Evolutionary conservation across 1,140 invertebrate genomes (phyloP).

Genomic region (Hyphantria cunea): DNA sequence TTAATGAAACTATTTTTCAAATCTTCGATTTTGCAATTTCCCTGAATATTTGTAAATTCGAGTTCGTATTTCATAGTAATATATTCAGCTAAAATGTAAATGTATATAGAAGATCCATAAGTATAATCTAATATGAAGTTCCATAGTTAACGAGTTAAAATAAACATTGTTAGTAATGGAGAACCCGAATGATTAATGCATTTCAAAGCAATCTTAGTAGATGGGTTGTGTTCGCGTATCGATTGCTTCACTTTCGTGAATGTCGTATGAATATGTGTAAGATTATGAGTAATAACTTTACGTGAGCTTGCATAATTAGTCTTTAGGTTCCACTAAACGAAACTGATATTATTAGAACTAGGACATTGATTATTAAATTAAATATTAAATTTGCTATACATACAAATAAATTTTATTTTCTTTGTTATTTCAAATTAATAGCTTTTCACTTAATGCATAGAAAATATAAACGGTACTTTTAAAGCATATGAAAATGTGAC

Average conservation of each 20-base stretch:
- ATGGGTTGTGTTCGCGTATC: conserved; percentile 40
- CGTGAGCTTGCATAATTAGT: conserved; percentile 32
- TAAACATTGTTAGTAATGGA: conserved; percentile 48
- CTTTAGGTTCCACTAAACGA: conserved; percentile 14
- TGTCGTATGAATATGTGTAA: conserved; percentile 28
- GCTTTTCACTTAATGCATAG: no score
- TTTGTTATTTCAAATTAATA: no score
- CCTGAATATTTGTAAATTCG: no score
- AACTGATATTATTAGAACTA: no score
- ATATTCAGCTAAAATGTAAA: conserved; percentile 26
- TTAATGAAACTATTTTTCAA: no score
- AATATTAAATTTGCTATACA: no score
- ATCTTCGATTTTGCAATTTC: no score
- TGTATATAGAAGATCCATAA: conserved; percentile 22
- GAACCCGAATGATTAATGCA: conserved; percentile 57
- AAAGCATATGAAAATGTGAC: no score
- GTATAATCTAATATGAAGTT: conserved; percentile 39
- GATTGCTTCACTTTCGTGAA: conserved; percentile 35
- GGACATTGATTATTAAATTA: no score
- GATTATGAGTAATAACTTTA: conserved; percentile 45
- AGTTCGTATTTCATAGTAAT: conserved; percentile 21
- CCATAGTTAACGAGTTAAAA: conserved; percentile 44
- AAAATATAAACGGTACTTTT: no score
- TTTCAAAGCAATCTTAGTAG: conserved; percentile 37
- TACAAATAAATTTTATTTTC: no score